These are phyloP conservation scores for Huso huso DNA, from an alignment of 2,797 vertebrate species.

Conservation along the genomic window DNA sequence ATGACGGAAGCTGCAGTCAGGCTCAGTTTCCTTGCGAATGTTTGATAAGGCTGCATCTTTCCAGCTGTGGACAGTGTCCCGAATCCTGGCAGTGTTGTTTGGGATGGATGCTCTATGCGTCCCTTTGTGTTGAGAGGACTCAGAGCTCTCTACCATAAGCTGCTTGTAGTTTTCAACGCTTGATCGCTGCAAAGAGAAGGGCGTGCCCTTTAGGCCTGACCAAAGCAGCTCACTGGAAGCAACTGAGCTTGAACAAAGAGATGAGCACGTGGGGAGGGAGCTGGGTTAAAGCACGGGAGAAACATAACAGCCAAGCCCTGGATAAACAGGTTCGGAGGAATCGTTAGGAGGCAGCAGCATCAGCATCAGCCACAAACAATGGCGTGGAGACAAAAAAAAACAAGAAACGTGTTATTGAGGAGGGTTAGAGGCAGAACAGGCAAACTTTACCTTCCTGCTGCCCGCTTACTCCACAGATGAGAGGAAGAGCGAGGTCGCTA, in stretches of 20 bases:
- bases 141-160: conserved; percentile 24
- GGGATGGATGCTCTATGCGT: conserved; percentile 20
- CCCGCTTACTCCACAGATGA: conserved; percentile 49
- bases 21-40: conserved; percentile 11
- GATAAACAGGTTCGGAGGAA: not conserved
- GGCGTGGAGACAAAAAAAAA: no score
- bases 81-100: conserved; percentile 13
- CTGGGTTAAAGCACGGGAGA: not conserved
- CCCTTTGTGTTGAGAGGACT: fast-evolving
- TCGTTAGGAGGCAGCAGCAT: no score
- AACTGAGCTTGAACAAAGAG: not conserved
- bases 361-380: no score
- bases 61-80: conserved; percentile 16
- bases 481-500: conserved; percentile 45
- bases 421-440: not conserved
- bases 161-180: conserved; percentile 19
- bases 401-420: not conserved
- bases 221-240: not conserved
- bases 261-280: not conserved
- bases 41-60: conserved; percentile 20
- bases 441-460: conserved; percentile 42
- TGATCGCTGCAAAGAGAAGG: conserved; percentile 30
- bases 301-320: no score
- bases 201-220: no score
- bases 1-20: not conserved